Evolutionary conservation across 2,113 vertebrate species (phyloP).

Genomic region (Cnemophilus loriae): DNA sequence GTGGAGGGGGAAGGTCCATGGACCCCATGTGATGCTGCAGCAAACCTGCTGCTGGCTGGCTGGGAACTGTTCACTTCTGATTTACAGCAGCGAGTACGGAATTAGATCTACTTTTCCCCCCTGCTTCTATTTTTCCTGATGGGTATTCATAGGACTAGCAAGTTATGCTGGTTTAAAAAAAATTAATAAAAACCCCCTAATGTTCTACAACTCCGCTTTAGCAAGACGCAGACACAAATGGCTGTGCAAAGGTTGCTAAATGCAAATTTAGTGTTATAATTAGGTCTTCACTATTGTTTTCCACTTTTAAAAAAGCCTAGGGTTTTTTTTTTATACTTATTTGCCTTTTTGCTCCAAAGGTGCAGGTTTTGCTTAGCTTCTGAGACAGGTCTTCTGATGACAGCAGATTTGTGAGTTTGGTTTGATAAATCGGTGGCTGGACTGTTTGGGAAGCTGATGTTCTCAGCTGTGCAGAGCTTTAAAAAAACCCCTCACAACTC

Average conservation of each 20-base stretch:
- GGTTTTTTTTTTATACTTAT: not conserved
- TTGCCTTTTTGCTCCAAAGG: not conserved
- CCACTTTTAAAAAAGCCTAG: not conserved
- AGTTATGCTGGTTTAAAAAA: not conserved
- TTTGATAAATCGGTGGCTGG: rapidly evolving
- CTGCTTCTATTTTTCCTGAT: not conserved
- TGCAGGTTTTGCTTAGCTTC: not conserved
- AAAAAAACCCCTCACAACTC: not conserved
- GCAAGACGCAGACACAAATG: not conserved
- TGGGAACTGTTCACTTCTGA: not conserved
- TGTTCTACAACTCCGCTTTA: not conserved
- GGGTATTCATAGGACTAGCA: not conserved
- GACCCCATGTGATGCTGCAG: not conserved
- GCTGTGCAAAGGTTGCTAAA: slow-evolving; percentile 11
- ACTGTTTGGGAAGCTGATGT: not conserved
- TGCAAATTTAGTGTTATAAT: slow-evolving; percentile 53
- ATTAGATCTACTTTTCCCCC: not conserved
- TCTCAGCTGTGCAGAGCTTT: not conserved
- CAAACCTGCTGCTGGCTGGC: not conserved
- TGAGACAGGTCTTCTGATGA: not conserved
- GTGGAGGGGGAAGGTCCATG: not conserved
- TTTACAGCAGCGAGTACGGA: rapidly evolving
- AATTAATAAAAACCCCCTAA: rapidly evolving
- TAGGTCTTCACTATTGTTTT: slow-evolving; percentile 4
- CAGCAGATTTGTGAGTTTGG: not conserved